Percentiles rank a stretch among this genome's conserved stretches.
phyloP scores from a whole-genome alignment of 2,113 vertebrate species.

The Grammomys dolichurus region DNA sequence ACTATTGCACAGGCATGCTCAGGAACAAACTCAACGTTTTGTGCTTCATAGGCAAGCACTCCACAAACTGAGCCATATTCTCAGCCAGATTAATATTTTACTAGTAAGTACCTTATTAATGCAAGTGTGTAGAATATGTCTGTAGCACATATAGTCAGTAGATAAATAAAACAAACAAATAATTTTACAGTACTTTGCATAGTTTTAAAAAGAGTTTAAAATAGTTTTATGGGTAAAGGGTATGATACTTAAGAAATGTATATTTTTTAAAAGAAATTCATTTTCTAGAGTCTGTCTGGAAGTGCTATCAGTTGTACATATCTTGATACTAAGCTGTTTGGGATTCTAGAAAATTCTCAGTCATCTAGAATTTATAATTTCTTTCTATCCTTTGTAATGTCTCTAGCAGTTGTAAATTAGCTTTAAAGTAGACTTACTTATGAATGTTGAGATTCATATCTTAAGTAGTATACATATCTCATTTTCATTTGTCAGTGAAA shows the following conservation, averaged over 20 bases:
- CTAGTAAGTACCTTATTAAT: slow-evolving; percentile 20
- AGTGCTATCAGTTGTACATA: not conserved
- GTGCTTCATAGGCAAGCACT: not conserved
- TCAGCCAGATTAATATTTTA: not conserved
- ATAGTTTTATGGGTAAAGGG: not conserved
- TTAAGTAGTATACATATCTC: no score
- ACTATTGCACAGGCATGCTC: not conserved
- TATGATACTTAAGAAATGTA: not conserved
- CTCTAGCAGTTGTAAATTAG: not conserved
- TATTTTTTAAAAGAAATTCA: not conserved
- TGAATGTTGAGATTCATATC: not conserved
- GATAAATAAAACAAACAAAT: not conserved
- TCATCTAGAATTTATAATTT: not conserved
- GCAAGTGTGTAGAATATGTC: not conserved
- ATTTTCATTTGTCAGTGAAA: not conserved
- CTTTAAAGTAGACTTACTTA: not conserved
- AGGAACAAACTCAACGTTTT: no score
- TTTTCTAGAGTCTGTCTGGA: not conserved
- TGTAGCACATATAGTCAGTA: not conserved
- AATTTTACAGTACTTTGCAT: not conserved
- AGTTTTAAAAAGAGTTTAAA: not conserved
- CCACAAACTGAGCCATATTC: not conserved
- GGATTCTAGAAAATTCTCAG: not conserved
- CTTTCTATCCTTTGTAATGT: not conserved
- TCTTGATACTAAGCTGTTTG: not conserved